Base-by-base conservation (phyloP, 2,888 invertebrate species). In the Baronia brevicornis region DNA sequence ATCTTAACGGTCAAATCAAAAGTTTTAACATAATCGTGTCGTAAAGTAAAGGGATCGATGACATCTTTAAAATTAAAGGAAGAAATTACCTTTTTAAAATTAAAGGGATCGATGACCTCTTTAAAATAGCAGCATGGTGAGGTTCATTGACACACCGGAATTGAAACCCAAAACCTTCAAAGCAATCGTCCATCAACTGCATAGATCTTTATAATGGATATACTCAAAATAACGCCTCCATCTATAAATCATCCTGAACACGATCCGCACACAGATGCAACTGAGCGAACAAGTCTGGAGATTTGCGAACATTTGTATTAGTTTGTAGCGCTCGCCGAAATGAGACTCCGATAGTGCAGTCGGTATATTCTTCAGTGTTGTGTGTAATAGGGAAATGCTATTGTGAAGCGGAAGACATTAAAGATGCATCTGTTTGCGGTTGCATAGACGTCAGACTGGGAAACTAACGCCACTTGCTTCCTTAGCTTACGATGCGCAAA, bases 371-470 rank as follows among this genome's bases (percentile, higher is more conserved):
- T 24, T 29, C 26, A 36, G 11, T 28, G 7, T 17, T 23, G 23
- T 38, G 27, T 17, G 35, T 33, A 38, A 38, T 36, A 28, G 37
- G 39, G 40, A 45, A 47, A 43, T 33, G 43, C 39, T 44, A 41
- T 41, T 48, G 44, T 49, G 41, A 29, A 51, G 39, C 46, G 39
- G 44, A 49, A 52, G 51, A 65, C 70, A 73, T 71, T 75, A 73
- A 75, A 75, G 61, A 72, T 77, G 74, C 68, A 75, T 75, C 70
- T 69, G 72, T 67, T 66, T 65, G 69, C 59, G 70, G 66, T 51
- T 60, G 63, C 67, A 63, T 61, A 61, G 62, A 68, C 59, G 60
- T 59, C 60, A 51, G 53, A 39, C 45, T 39, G 43, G 35, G 42
- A 45, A 68, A 68, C 62, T 70, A 69, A 53, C 41, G 40, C 50